phyloP scores from a whole-genome alignment of 2,888 invertebrate genomes.

The Nomada flava region DNA sequence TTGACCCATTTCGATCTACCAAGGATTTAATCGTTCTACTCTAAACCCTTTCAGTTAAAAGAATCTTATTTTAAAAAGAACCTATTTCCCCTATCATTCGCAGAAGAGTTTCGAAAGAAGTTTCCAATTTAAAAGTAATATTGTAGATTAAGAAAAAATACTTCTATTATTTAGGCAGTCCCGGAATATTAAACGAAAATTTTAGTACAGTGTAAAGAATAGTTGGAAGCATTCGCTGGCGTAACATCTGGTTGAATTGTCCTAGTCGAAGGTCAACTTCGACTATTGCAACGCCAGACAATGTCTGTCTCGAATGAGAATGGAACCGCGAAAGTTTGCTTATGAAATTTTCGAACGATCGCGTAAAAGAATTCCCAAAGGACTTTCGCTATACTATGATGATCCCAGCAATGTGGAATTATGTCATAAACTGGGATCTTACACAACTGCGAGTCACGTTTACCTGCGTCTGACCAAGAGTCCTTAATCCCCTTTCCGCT shows the following conservation, averaged over 20 bases:
- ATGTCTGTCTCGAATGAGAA: no score
- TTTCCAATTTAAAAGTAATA: no score
- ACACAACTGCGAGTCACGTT: slow-evolving; percentile 3
- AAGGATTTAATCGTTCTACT: not conserved
- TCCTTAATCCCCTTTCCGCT: slow-evolving; percentile 29
- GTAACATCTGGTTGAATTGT: slow-evolving; percentile 11
- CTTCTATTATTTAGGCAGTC: no score
- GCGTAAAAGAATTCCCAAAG: not conserved
- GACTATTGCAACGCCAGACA: slow-evolving; percentile 11
- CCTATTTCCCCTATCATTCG: not conserved
- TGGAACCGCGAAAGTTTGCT: not conserved
- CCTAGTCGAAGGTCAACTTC: not conserved
- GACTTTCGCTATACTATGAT: slow-evolving; percentile 18
- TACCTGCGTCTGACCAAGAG: slow-evolving; percentile 9
- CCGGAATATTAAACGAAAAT: no score
- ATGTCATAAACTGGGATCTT: slow-evolving; percentile 32
- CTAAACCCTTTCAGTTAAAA: not conserved
- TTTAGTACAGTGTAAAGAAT: not conserved
- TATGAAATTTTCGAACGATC: slow-evolving; percentile 20
- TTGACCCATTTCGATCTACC: slow-evolving; percentile 53
- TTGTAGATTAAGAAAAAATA: no score
- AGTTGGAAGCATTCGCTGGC: slow-evolving; percentile 15
- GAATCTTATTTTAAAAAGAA: not conserved
- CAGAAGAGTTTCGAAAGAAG: no score
- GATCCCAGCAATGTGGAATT: slow-evolving; percentile 34